A percentile compares a stretch with the other conserved stretches of the same genome.
phyloP scores from a whole-genome alignment of 2,888 invertebrate genomes.

The Cataglyphis rosenhaueri region DNA sequence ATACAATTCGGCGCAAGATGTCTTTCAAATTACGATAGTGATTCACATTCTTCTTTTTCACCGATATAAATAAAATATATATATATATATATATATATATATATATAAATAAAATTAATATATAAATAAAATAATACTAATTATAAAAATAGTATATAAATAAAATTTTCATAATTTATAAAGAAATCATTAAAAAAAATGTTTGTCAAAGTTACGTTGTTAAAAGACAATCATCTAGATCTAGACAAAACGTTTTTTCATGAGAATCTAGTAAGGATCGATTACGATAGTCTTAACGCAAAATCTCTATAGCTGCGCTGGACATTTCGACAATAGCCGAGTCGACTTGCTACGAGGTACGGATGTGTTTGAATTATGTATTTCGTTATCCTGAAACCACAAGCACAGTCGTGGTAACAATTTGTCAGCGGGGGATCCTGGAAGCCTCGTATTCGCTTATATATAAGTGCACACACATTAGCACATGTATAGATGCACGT shows the following conservation, averaged over 20 bases:
- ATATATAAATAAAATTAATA: neutral
- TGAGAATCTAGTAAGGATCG: neutral
- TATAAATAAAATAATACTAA: neutral
- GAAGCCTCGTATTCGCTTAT: slow-evolving; percentile 33
- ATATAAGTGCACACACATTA: slow-evolving; percentile 20
- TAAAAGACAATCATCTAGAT: neutral
- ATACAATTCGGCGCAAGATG: neutral
- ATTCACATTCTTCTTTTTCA: neutral
- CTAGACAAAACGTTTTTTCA: neutral
- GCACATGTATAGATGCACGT: slow-evolving; percentile 32
- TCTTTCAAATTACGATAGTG: neutral
- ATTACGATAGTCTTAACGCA: slow-evolving; percentile 40
- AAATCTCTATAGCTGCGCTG: slow-evolving; percentile 43
- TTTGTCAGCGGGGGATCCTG: slow-evolving; percentile 67
- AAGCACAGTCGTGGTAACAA: slow-evolving; percentile 68
- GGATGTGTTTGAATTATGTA: slow-evolving; percentile 69
- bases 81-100: too few species aligned
- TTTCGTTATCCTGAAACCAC: slow-evolving; percentile 68
- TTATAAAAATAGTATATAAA: neutral
- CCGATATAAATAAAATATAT: neutral
- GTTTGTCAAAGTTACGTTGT: neutral
- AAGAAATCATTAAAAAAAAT: neutral
- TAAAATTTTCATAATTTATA: neutral
- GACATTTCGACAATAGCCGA: slow-evolving; percentile 61
- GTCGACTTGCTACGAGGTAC: slow-evolving; percentile 43